Conservation (phyloP, 2,888 invertebrate genomes). For the Catocala sponsa region DNA sequence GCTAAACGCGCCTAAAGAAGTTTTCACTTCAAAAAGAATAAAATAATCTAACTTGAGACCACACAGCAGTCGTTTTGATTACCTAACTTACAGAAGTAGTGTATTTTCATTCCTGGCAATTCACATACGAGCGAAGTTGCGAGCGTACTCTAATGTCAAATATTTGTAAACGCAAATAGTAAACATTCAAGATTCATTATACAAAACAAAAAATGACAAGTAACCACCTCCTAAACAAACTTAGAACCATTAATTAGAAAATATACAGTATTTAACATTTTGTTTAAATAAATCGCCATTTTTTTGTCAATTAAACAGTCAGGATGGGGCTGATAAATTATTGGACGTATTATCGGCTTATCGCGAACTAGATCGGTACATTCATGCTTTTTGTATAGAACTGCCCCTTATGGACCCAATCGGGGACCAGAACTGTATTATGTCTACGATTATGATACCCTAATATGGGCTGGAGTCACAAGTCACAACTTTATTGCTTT, state of each 20-base stretch:
- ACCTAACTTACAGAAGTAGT: too few species aligned
- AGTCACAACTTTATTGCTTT: constrained; percentile 22
- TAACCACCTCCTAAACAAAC: background rate
- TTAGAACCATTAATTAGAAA: background rate
- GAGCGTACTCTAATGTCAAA: too few species aligned
- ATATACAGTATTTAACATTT: background rate
- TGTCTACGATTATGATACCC: constrained; percentile 24
- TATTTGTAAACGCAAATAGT: too few species aligned
- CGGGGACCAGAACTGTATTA: constrained; percentile 15
- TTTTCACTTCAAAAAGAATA: too few species aligned
- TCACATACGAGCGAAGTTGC: too few species aligned
- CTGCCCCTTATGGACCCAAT: constrained; percentile 14
- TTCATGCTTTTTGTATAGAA: constrained; percentile 15
- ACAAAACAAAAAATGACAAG: background rate
- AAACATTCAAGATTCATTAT: too few species aligned
- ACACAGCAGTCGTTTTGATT: too few species aligned
- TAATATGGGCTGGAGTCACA: constrained; percentile 20
- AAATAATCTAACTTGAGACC: too few species aligned
- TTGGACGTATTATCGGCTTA: constrained; percentile 20
- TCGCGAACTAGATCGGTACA: constrained; percentile 30
- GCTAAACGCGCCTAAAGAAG: too few species aligned
- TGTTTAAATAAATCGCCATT: background rate
- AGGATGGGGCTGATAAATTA: constrained; percentile 10
- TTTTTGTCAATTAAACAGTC: constrained; percentile 18
- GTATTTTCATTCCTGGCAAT: too few species aligned